Evolutionary conservation across 2,888 invertebrate genomes (phyloP).

Genomic region (Hipparchia sbordonii): DNA sequence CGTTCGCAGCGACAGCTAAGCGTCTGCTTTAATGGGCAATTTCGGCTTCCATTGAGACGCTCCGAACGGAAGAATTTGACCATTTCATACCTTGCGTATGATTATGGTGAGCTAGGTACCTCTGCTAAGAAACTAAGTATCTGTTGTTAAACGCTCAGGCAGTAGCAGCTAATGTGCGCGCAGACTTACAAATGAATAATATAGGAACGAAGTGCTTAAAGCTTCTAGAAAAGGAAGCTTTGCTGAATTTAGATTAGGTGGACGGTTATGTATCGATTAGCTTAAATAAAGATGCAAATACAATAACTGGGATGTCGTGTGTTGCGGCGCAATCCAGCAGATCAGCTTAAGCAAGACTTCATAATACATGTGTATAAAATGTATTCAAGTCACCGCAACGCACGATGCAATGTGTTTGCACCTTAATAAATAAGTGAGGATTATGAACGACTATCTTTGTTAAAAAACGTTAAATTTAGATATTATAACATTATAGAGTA

Average conservation of each 20-base stretch:
- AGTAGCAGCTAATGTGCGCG: not conserved
- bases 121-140: no score
- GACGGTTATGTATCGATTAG: constrained; percentile 26
- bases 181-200: not conserved
- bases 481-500: constrained; percentile 15
- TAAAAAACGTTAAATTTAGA: constrained; percentile 36
- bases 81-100: no score
- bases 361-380: no score
- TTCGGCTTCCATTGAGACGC: no score
- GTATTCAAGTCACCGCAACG: not conserved
- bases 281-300: constrained; percentile 1
- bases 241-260: constrained; percentile 37
- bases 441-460: constrained; percentile 33
- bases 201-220: constrained; percentile 40
- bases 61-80: no score
- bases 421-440: constrained; percentile 4
- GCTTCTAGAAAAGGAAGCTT: constrained; percentile 42
- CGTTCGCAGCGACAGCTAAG: no score
- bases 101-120: no score
- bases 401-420: not conserved
- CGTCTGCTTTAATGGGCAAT: no score
- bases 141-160: no score
- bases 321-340: not conserved
- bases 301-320: not conserved
- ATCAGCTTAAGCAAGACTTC: no score